phyloP scores from a whole-genome alignment of 2,888 invertebrate genomes.

The Trichogramma evanescens region DNA sequence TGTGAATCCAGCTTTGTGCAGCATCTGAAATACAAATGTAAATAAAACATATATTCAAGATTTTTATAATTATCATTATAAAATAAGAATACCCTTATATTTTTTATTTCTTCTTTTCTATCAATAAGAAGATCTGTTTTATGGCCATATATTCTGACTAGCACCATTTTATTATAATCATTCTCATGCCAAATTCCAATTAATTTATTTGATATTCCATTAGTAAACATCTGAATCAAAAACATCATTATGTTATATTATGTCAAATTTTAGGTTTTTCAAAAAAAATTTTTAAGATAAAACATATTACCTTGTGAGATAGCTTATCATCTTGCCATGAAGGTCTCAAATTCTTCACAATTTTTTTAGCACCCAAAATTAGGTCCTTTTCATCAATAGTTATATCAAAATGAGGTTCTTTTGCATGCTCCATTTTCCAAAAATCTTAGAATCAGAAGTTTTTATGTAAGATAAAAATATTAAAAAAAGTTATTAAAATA shows the following conservation, averaged over 20 bases:
- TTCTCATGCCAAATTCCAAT: conserved; percentile 55
- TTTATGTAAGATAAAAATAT: too few species aligned
- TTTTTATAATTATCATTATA: conserved; percentile 4
- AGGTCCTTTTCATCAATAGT: conserved; percentile 63
- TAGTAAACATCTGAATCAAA: conserved; percentile 71
- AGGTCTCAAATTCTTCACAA: conserved; percentile 64
- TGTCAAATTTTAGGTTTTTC: not conserved
- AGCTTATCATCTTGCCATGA: conserved; percentile 61
- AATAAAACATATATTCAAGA: not conserved
- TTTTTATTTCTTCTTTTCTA: conserved; percentile 70
- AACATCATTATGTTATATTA: not conserved
- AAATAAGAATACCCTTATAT: conserved; percentile 34
- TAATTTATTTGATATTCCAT: conserved; percentile 90
- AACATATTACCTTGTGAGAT: conserved; percentile 61
- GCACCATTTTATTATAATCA: conserved; percentile 61
- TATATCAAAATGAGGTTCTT: conserved; percentile 52
- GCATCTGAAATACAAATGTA: conserved; percentile 49
- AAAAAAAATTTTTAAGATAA: not conserved
- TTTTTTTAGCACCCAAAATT: conserved; percentile 59
- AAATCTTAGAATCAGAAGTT: not conserved
- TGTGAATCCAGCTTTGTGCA: conserved; percentile 71
- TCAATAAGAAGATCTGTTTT: conserved; percentile 91
- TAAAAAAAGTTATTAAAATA: not conserved
- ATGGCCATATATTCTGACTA: conserved; percentile 85
- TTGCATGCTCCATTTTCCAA: not conserved